Percentiles rank a stretch among this genome's conserved stretches.
Evolutionary conservation across 53 echinoderm and acorn worm species (phyloP).

Genomic region (Pentamera pediparva): DNA sequence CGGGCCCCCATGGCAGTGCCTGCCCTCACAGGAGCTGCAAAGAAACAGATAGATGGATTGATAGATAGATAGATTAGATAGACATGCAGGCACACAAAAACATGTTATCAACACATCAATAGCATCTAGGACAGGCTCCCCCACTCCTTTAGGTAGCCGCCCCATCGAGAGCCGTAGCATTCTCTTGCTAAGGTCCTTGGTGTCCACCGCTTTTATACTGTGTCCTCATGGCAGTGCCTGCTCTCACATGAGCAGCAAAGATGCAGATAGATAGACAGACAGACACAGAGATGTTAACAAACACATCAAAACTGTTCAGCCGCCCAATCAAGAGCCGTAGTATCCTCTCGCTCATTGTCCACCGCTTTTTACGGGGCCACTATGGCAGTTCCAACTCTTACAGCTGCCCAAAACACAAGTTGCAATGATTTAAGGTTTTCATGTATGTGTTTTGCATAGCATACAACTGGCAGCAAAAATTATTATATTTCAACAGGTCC

Average conservation of each 20-base stretch:
- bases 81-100: neutral
- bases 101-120: neutral
- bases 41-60: neutral
- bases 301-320: slow-evolving; percentile 32
- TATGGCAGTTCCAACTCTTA: slow-evolving; percentile 67
- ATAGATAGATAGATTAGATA: neutral
- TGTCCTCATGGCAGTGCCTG: slow-evolving; percentile 69
- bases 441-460: too few species aligned
- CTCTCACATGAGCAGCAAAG: slow-evolving; percentile 33
- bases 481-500: too few species aligned
- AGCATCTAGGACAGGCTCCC: slow-evolving; percentile 29
- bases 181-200: slow-evolving; percentile 62
- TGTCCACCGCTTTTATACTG: slow-evolving; percentile 82
- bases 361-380: slow-evolving; percentile 71
- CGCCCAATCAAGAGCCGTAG: neutral
- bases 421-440: too few species aligned
- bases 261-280: neutral
- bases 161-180: neutral
- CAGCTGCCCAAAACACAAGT: too few species aligned
- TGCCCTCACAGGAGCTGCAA: slow-evolving; percentile 41
- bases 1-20: slow-evolving; percentile 70
- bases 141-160: slow-evolving; percentile 57
- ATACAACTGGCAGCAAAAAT: too few species aligned
- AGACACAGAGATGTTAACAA: neutral
- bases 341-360: slow-evolving; percentile 53